Conservation (phyloP, 2,888 invertebrate species). For the Meandrusa payeni region DNA sequence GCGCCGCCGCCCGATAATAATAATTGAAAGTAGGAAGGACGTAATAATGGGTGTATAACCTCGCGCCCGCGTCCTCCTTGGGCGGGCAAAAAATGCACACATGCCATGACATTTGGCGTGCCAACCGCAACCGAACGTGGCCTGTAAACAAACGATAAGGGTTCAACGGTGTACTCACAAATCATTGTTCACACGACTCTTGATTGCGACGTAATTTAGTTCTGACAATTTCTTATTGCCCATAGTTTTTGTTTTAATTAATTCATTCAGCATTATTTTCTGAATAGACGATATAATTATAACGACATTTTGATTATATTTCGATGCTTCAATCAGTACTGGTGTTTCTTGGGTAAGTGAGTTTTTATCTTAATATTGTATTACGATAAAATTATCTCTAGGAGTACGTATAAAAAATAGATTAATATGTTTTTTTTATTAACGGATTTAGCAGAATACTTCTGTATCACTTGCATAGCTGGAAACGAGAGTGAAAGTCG, state of each 20-base stretch:
- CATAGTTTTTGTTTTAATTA: slow-evolving; percentile 7
- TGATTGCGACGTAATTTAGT: slow-evolving; percentile 46
- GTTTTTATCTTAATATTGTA: too few species aligned
- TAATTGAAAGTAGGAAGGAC: slow-evolving; percentile 82
- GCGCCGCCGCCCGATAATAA: slow-evolving; percentile 79
- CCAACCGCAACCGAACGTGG: slow-evolving; percentile 47
- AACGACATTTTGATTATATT: too few species aligned
- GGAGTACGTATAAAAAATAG: too few species aligned
- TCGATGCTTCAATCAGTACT: too few species aligned
- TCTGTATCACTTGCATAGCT: slow-evolving; percentile 41
- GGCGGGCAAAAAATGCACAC: slow-evolving; percentile 81
- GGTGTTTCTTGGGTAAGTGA: too few species aligned
- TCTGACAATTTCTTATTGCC: slow-evolving; percentile 45
- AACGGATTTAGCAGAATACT: neutral
- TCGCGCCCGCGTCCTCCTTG: slow-evolving; percentile 81
- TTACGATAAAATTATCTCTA: too few species aligned
- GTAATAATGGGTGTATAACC: slow-evolving; percentile 81
- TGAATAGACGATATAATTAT: too few species aligned
- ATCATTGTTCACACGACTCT: slow-evolving; percentile 56
- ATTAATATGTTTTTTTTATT: neutral
- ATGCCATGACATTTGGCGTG: slow-evolving; percentile 59
- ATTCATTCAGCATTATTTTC: neutral
- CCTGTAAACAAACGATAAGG: slow-evolving; percentile 63
- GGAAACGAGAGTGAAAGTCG: slow-evolving; percentile 73
- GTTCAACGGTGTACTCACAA: slow-evolving; percentile 37